Conservation (phyloP, 2,888 invertebrate species). For the Sphaerophoria taeniata region DNA sequence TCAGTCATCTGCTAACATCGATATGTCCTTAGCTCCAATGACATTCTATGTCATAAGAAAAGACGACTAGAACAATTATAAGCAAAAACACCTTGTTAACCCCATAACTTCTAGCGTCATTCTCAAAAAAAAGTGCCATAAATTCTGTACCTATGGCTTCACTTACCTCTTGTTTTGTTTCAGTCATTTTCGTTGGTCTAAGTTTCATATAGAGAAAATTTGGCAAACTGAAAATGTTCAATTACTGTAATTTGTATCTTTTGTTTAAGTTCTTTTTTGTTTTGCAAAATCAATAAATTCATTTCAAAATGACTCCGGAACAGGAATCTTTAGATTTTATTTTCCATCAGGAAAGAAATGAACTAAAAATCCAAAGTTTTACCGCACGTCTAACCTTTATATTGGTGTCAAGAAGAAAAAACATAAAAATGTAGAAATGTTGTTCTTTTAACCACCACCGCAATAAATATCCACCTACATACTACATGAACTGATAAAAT, state of each 20-base stretch:
- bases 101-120: not conserved
- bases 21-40: not conserved
- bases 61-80: not conserved
- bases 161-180: not conserved
- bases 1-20: too few species aligned
- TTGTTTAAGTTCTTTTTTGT: too few species aligned
- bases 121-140: too few species aligned
- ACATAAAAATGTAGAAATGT: slow-evolving; percentile 24
- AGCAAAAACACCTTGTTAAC: slow-evolving; percentile 9
- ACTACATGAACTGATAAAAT: not conserved
- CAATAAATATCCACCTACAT: slow-evolving; percentile 48
- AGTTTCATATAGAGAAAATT: too few species aligned
- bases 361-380: slow-evolving; percentile 20
- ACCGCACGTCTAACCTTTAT: slow-evolving; percentile 43
- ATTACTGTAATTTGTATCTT: too few species aligned
- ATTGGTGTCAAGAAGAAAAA: slow-evolving; percentile 12
- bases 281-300: too few species aligned
- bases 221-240: too few species aligned
- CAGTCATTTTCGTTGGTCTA: too few species aligned
- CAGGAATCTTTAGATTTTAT: too few species aligned
- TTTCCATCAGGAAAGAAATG: not conserved
- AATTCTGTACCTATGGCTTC: slow-evolving; percentile 19
- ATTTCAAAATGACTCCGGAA: too few species aligned
- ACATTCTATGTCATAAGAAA: slow-evolving; percentile 18
- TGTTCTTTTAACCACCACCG: slow-evolving; percentile 10